Conservation (phyloP, 2,888 invertebrate species). For the Lepidocyrtoides sp. region DNA sequence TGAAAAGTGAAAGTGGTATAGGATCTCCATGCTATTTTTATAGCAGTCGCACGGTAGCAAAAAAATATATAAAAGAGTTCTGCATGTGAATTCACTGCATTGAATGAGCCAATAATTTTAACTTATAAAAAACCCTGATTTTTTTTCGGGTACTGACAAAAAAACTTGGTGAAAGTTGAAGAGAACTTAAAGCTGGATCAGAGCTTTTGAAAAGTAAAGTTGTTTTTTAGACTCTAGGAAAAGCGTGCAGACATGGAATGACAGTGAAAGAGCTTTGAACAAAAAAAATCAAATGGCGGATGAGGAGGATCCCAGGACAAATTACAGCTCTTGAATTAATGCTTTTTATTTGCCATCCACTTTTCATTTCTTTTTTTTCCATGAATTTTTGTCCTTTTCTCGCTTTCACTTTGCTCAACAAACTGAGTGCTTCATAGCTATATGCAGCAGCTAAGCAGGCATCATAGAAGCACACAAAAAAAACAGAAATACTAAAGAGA, state of each 20-base stretch:
- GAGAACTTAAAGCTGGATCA: not conserved
- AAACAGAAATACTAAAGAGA: not conserved
- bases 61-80: not conserved
- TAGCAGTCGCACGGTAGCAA: not conserved
- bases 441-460: too few relatives aligned
- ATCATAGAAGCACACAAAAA: not conserved
- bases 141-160: not conserved
- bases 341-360: conserved; percentile 42
- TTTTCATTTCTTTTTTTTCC: conserved; percentile 20
- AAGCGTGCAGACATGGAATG: not conserved
- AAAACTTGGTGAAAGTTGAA: conserved; percentile 17
- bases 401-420: not conserved
- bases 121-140: not conserved
- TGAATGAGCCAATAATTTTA: not conserved
- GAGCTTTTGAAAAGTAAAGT: not conserved
- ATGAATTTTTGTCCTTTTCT: not conserved
- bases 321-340: conserved; percentile 64
- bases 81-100: not conserved
- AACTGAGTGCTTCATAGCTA: not conserved
- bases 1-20: not conserved
- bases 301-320: conserved; percentile 52
- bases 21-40: not conserved
- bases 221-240: not conserved
- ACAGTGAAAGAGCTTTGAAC: not conserved
- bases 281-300: conserved; percentile 3